Conservation (phyloP, 37 sponge, comb jelly and placozoan species). For the Ephydatia muelleri region DNA sequence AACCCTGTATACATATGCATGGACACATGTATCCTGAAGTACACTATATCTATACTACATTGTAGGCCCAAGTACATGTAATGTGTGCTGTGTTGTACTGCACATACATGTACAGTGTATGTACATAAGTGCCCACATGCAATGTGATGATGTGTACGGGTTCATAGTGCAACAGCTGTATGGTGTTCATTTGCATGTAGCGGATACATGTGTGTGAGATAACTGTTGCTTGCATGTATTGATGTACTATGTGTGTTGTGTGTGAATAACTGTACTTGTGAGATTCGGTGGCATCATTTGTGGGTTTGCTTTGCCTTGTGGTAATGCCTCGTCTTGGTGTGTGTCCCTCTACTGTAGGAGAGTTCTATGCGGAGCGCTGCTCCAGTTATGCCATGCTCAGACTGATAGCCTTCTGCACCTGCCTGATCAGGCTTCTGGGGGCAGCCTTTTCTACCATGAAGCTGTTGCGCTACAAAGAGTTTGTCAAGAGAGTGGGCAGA, state of each 20-base stretch:
- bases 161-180: too few species aligned
- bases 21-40: neutral
- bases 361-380: constrained; percentile 27
- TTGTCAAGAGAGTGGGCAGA: constrained; percentile 80
- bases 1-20: neutral
- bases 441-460: constrained; percentile 77
- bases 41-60: too few species aligned
- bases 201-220: neutral
- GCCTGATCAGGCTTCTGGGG: constrained; percentile 79
- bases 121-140: too few species aligned
- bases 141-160: too few species aligned
- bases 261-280: neutral
- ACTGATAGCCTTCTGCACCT: constrained; percentile 81
- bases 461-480: constrained; percentile 75
- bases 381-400: constrained; percentile 70
- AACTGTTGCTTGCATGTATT: neutral
- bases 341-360: too few species aligned
- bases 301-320: too few species aligned
- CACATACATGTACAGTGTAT: too few species aligned
- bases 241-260: neutral
- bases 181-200: too few species aligned
- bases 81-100: too few species aligned
- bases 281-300: too few species aligned
- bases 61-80: too few species aligned
- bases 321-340: too few species aligned